Percentiles rank a stretch among this genome's conserved stretches.
phyloP scores from a whole-genome alignment of 2,888 invertebrate genomes.

The Netelia virgata region DNA sequence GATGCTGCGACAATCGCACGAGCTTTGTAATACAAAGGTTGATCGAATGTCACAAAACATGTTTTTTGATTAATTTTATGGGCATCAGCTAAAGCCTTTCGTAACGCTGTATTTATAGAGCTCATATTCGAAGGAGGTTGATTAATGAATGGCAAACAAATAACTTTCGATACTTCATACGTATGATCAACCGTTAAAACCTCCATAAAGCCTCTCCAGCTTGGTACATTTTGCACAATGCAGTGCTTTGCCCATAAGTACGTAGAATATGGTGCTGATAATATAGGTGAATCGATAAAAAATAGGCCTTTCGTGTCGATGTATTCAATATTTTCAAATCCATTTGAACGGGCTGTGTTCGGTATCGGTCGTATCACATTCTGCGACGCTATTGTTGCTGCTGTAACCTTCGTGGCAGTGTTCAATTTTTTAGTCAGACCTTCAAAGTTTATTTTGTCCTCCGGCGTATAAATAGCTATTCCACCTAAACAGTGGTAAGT shows the following conservation, averaged over 20 bases:
- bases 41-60: slow-evolving; percentile 69
- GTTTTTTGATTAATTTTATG: slow-evolving; percentile 64
- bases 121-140: slow-evolving; percentile 53
- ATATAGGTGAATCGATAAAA: slow-evolving; percentile 10
- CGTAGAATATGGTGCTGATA: slow-evolving; percentile 50
- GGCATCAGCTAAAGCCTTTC: slow-evolving; percentile 43
- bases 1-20: slow-evolving; percentile 68
- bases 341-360: slow-evolving; percentile 1
- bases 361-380: background rate
- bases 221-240: slow-evolving; percentile 43
- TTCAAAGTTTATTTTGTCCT: slow-evolving; percentile 45
- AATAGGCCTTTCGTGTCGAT: slow-evolving; percentile 30
- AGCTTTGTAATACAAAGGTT: slow-evolving; percentile 72
- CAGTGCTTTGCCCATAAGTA: slow-evolving; percentile 52
- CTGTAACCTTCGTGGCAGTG: background rate
- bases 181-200: too few species aligned
- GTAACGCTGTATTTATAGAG: slow-evolving; percentile 57
- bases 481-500: slow-evolving; percentile 59
- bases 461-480: slow-evolving; percentile 59
- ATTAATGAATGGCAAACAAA: slow-evolving; percentile 65
- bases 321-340: slow-evolving; percentile 25
- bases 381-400: slow-evolving; percentile 9
- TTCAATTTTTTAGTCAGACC: slow-evolving; percentile 38
- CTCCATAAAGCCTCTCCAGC: slow-evolving; percentile 64
- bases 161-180: slow-evolving; percentile 35